Conservation (phyloP, 2,113 vertebrate species). For the Ciconia maguari region DNA sequence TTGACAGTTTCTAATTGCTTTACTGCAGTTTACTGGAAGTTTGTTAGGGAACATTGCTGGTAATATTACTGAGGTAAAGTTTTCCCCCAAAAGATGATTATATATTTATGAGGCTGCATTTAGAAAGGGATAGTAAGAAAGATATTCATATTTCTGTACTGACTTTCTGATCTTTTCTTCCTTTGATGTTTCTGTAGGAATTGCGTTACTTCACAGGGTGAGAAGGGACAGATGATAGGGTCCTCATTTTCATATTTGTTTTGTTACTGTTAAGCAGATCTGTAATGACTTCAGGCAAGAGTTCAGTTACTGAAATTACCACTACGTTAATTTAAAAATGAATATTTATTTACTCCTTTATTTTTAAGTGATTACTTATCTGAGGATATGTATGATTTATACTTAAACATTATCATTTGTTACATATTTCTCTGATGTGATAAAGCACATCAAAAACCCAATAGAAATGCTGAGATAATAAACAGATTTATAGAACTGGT, state of each 20-base stretch:
- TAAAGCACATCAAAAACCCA: neutral
- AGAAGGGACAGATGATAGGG: neutral
- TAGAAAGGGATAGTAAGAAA: neutral
- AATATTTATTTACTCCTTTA: neutral
- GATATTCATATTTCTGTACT: neutral
- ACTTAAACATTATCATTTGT: neutral
- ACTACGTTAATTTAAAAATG: neutral
- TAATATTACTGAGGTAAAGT: neutral
- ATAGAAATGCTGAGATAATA: neutral
- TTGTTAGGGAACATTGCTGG: neutral
- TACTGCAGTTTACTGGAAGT: neutral
- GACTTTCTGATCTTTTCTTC: neutral
- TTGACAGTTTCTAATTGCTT: neutral
- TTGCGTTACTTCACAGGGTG: neutral
- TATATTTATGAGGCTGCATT: neutral
- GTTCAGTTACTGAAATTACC: neutral
- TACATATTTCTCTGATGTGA: neutral
- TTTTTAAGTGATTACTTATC: neutral
- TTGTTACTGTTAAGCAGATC: neutral
- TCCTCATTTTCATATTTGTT: neutral
- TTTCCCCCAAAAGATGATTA: fast-evolving
- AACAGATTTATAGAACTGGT: neutral
- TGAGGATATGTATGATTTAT: neutral
- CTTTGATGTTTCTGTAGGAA: neutral
- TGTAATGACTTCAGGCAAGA: neutral